phyloP scores from a whole-genome alignment of 2,113 vertebrate genomes.

The Ploceus nigricollis region DNA sequence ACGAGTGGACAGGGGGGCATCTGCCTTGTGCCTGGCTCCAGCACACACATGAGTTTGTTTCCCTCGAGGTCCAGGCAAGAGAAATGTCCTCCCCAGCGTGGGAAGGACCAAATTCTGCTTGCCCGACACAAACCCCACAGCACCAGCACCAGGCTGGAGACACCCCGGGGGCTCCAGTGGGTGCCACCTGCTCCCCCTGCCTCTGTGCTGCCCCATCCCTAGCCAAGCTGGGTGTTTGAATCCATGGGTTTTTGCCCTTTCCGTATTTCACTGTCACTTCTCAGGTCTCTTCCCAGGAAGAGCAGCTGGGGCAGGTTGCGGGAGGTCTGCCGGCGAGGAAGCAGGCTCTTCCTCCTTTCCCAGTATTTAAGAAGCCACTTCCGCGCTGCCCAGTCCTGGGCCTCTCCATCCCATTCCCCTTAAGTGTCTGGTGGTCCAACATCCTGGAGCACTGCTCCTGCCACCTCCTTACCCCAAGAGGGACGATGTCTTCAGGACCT shows the following conservation, averaged over 20 bases:
- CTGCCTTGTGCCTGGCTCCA: background rate
- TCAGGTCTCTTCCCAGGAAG: constrained; percentile 45
- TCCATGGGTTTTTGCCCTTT: background rate
- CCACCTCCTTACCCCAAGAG: background rate
- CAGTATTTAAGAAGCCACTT: constrained; percentile 13
- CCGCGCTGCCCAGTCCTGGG: background rate
- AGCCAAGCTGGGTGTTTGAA: background rate
- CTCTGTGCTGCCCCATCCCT: background rate
- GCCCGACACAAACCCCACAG: rapidly evolving
- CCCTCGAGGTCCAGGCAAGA: rapidly evolving
- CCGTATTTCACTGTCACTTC: rapidly evolving
- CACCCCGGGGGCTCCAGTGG: rapidly evolving
- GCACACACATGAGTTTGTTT: background rate
- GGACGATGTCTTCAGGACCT: rapidly evolving
- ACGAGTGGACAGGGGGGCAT: background rate
- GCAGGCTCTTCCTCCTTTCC: constrained; percentile 57
- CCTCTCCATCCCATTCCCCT: background rate
- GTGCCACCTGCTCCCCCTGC: background rate
- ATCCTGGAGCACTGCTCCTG: background rate
- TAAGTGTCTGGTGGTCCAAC: background rate
- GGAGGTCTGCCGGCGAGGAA: constrained; percentile 29
- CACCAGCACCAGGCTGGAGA: background rate
- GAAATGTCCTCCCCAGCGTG: rapidly evolving
- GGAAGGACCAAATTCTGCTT: background rate
- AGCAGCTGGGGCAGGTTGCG: constrained; percentile 5